Evolutionary conservation across 37 sponge, comb jelly and placozoan genomes (phyloP).

Genomic region (Spongilla lacustris): DNA sequence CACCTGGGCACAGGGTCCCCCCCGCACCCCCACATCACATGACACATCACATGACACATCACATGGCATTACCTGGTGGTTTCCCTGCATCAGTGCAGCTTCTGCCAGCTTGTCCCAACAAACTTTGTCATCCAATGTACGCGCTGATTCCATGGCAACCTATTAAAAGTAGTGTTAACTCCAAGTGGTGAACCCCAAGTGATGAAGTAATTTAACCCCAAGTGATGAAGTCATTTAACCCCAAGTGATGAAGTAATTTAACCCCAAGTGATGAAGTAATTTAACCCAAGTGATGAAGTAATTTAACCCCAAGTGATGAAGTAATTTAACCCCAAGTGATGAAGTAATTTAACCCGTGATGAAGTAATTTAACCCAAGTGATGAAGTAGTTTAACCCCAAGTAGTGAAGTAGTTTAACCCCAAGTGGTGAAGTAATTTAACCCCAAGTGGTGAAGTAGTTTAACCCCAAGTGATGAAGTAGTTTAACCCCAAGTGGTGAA

Average conservation of each 20-base stretch:
- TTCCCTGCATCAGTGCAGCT: conserved; percentile 93
- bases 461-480: too few species aligned
- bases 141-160: conserved; percentile 95
- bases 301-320: not conserved
- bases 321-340: too few species aligned
- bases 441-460: too few species aligned
- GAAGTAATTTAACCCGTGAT: too few species aligned
- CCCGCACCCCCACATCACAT: not conserved
- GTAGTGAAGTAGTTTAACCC: too few species aligned
- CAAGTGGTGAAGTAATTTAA: too few species aligned
- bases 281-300: not conserved
- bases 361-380: too few species aligned
- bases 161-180: conserved; percentile 2
- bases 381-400: too few species aligned
- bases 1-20: conserved; percentile 66
- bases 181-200: too few species aligned
- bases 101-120: conserved; percentile 91
- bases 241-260: too few species aligned
- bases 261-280: not conserved
- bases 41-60: not conserved
- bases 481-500: too few species aligned
- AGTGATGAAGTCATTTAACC: not conserved
- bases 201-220: not conserved
- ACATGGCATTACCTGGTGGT: conserved; percentile 80
- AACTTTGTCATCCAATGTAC: conserved; percentile 87